These are phyloP conservation scores for Epinotia demarniana DNA, from an alignment of 2,888 invertebrate species.

Conservation along the genomic window DNA sequence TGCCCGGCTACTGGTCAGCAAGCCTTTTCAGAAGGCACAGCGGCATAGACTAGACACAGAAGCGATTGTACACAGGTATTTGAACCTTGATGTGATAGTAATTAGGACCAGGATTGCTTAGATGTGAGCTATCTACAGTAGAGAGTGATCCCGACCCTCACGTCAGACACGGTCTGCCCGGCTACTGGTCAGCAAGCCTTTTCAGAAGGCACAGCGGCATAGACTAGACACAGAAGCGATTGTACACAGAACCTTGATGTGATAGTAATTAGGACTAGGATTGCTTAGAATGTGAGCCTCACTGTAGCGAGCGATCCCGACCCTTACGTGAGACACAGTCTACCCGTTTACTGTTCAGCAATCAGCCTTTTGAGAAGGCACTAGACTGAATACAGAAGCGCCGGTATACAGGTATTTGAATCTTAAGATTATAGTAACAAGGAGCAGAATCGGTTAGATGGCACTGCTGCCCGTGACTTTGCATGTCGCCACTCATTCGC, in stretches of 20 bases:
- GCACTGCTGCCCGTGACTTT: not conserved
- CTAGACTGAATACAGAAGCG: constrained; percentile 90
- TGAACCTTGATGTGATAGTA: not conserved
- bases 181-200: constrained; percentile 90
- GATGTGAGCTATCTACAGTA: constrained; percentile 83
- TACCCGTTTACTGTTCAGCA: constrained; percentile 90
- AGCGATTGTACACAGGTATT: too few species aligned
- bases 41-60: too few species aligned
- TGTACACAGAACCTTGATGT: constrained; percentile 85
- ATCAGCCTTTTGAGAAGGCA: constrained; percentile 89
- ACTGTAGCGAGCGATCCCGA: constrained; percentile 95
- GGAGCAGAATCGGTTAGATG: not conserved
- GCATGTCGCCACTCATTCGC: too few species aligned
- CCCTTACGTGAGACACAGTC: constrained; percentile 90
- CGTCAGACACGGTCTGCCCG: constrained; percentile 90
- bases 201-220: constrained; percentile 89
- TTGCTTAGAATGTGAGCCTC: constrained; percentile 56
- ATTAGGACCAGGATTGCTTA: not conserved
- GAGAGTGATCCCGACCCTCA: constrained; percentile 95
- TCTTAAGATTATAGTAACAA: not conserved
- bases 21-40: too few species aligned
- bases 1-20: too few species aligned
- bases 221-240: constrained; percentile 91
- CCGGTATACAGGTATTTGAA: constrained; percentile 77
- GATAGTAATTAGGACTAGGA: not conserved